Conservation (phyloP, 2,113 vertebrate genomes). For the Okapia johnstoni region DNA sequence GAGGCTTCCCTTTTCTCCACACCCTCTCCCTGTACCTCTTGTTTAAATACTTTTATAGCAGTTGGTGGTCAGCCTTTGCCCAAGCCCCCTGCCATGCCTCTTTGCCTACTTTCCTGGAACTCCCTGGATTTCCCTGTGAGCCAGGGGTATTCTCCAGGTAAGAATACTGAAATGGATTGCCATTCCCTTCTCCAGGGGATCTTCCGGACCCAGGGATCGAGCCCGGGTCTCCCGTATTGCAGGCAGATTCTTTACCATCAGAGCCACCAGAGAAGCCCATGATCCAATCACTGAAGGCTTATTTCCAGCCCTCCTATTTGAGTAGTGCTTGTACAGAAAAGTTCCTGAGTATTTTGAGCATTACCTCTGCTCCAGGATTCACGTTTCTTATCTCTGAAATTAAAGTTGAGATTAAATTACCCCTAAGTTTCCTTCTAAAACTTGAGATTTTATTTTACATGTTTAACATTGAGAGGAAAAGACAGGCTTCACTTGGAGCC, state of each 20-base stretch:
- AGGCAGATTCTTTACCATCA: neutral
- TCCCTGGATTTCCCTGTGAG: neutral
- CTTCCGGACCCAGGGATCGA: rapidly evolving
- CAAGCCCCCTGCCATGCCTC: neutral
- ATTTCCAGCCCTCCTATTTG: neutral
- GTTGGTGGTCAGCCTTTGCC: neutral
- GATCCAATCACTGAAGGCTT: neutral
- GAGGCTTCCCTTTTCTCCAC: neutral
- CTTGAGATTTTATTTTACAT: neutral
- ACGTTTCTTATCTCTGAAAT: neutral
- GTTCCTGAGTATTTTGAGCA: neutral
- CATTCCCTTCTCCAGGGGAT: neutral
- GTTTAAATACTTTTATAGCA: neutral
- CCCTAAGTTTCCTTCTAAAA: neutral
- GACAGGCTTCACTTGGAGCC: neutral
- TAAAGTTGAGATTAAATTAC: neutral
- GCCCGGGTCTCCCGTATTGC: neutral
- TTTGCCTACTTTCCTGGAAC: neutral
- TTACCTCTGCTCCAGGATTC: neutral
- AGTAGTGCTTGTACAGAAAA: neutral
- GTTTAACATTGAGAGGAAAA: neutral
- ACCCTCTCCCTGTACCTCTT: neutral
- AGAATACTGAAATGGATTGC: neutral
- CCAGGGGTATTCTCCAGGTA: neutral
- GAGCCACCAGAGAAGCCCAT: neutral